Conservation (phyloP, 2,888 invertebrate genomes). For the Teleogryllus oceanicus region DNA sequence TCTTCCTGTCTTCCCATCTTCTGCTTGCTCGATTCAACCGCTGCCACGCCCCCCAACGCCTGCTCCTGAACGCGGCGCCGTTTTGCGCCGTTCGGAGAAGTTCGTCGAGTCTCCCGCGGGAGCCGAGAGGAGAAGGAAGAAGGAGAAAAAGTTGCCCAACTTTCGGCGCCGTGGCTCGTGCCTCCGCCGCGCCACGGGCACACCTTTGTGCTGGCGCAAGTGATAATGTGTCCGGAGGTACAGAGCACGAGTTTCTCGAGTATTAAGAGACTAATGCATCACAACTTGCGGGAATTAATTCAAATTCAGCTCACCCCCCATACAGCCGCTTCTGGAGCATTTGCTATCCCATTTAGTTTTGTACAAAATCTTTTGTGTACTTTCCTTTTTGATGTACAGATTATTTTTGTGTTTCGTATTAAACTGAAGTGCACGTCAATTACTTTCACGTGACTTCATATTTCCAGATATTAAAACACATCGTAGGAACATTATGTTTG, state of each 20-base stretch:
- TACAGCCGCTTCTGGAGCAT: too few relatives aligned
- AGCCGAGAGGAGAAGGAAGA: neutral
- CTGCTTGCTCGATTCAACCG: neutral
- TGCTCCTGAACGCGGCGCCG: neutral
- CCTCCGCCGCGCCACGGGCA: neutral
- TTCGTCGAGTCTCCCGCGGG: too few relatives aligned
- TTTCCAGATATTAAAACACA: too few relatives aligned
- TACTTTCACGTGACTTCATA: too few relatives aligned
- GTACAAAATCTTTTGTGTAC: too few relatives aligned
- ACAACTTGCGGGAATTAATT: conserved; percentile 1
- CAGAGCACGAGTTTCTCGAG: neutral
- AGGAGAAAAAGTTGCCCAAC: conserved; percentile 6
- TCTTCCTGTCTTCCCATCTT: neutral
- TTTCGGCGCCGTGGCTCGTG: neutral
- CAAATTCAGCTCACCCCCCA: neutral
- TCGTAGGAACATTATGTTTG: too few relatives aligned
- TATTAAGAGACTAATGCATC: conserved; percentile 3
- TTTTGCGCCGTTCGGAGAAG: too few relatives aligned
- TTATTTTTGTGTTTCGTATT: too few relatives aligned
- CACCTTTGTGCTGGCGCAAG: neutral
- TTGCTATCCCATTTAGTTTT: too few relatives aligned
- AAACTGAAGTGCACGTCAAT: too few relatives aligned
- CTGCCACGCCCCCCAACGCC: neutral
- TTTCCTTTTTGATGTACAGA: too few relatives aligned
- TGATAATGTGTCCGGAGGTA: neutral